Conservation (phyloP, 1,140 invertebrate genomes). For the Drosophila leontia region DNA sequence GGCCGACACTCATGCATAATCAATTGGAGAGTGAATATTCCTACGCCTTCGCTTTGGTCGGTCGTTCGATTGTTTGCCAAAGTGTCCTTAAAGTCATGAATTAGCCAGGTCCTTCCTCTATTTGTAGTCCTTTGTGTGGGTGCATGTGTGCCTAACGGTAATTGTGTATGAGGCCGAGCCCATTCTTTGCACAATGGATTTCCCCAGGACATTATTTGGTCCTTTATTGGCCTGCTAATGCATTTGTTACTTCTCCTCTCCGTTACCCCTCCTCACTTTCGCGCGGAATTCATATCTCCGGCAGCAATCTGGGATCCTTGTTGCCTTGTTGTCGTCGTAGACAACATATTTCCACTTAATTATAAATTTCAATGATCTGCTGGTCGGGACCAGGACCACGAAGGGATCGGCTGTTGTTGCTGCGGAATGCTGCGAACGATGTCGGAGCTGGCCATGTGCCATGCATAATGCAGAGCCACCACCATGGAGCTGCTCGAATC, state of each 20-base stretch:
- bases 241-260: slow-evolving; percentile 27
- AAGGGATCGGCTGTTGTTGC: slow-evolving; percentile 6
- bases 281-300: slow-evolving; percentile 46
- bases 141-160: slow-evolving; percentile 62
- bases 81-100: slow-evolving; percentile 76
- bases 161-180: slow-evolving; percentile 53
- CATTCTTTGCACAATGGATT: slow-evolving; percentile 41
- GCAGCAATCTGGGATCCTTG: slow-evolving; percentile 57
- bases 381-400: slow-evolving; percentile 16
- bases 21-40: slow-evolving; percentile 59
- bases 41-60: slow-evolving; percentile 42
- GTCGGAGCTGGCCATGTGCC: slow-evolving; percentile 46
- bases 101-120: slow-evolving; percentile 63
- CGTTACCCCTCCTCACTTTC: neutral
- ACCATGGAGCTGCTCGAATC: neutral
- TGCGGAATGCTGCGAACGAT: slow-evolving; percentile 63
- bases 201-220: slow-evolving; percentile 43
- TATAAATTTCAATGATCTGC: slow-evolving; percentile 79
- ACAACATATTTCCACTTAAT: slow-evolving; percentile 79
- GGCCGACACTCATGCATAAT: slow-evolving; percentile 66
- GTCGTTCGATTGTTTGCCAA: slow-evolving; percentile 62
- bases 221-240: slow-evolving; percentile 55
- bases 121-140: slow-evolving; percentile 38
- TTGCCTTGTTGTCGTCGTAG: slow-evolving; percentile 31
- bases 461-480: slow-evolving; percentile 77